Percentiles rank a stretch among this genome's conserved stretches.
phyloP scores from a whole-genome alignment of 2,797 vertebrate species.

The Acomys russatus region DNA sequence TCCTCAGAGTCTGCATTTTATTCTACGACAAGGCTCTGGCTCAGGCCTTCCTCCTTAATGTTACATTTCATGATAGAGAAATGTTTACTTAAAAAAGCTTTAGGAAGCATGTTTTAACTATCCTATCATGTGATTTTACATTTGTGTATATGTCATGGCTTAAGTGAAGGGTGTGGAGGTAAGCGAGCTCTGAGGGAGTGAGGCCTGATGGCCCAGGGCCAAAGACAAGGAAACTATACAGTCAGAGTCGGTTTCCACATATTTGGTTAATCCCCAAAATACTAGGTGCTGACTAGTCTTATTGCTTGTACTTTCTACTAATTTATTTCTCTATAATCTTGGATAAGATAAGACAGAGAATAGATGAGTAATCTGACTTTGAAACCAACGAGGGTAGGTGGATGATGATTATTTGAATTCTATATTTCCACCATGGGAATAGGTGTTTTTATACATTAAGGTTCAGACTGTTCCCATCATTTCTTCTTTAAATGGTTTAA shows the following conservation, averaged over 20 bases:
- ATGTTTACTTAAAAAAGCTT: constrained; percentile 28
- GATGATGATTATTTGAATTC: constrained; percentile 52
- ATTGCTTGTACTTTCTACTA: constrained; percentile 81
- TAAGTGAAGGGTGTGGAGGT: constrained; percentile 16
- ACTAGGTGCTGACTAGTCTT: constrained; percentile 79
- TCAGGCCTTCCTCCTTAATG: not conserved
- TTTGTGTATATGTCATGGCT: constrained; percentile 51
- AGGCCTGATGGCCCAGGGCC: constrained; percentile 8
- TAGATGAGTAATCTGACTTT: constrained; percentile 62
- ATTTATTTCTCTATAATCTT: constrained; percentile 68
- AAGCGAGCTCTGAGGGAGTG: constrained; percentile 37
- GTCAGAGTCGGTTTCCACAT: constrained; percentile 64
- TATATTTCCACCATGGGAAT: constrained; percentile 32
- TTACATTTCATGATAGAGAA: constrained; percentile 11
- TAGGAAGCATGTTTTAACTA: constrained; percentile 51
- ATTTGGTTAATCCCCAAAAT: constrained; percentile 78
- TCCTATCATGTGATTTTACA: not conserved
- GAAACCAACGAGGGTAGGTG: constrained; percentile 21
- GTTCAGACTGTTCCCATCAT: constrained; percentile 65
- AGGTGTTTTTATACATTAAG: constrained; percentile 43
- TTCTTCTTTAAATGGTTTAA: constrained; percentile 5
- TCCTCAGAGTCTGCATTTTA: not conserved
- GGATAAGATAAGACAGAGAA: constrained; percentile 34
- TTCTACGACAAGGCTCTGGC: not conserved
- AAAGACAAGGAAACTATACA: constrained; percentile 66